Evolutionary conservation across 92 coral and sea anemone genomes (phyloP).

Genomic region (Phenganax subtilis): DNA sequence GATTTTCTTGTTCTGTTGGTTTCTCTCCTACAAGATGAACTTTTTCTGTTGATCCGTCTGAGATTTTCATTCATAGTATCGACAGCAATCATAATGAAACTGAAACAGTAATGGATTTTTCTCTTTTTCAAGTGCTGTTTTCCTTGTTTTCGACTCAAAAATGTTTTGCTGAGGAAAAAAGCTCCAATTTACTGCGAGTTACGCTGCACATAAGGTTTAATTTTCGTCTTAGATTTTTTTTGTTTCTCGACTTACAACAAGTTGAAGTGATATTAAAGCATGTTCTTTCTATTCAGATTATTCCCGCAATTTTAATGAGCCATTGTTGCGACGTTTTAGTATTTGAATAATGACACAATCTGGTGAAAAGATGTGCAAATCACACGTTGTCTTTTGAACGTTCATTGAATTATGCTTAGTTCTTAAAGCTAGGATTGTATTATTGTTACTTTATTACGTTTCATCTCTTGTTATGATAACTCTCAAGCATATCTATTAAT

Average conservation of each 20-base stretch:
- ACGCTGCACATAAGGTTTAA: constrained; percentile 2
- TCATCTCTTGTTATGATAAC: too few relatives aligned
- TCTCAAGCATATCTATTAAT: too few relatives aligned
- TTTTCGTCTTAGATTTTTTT: background rate
- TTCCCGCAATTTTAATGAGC: constrained; percentile 17
- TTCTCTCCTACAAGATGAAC: background rate
- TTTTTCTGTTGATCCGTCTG: background rate
- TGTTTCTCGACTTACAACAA: background rate
- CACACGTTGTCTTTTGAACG: too few relatives aligned
- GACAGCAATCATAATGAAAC: background rate
- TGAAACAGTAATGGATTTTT: background rate
- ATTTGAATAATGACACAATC: background rate
- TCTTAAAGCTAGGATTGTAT: too few relatives aligned
- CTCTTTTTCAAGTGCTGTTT: background rate
- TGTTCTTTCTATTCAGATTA: background rate
- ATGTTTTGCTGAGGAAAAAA: background rate
- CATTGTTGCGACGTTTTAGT: background rate
- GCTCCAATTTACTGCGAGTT: background rate
- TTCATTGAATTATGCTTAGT: too few relatives aligned
- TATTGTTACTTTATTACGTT: too few relatives aligned
- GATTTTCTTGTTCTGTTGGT: background rate
- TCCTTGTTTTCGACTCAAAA: background rate
- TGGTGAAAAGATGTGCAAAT: background rate
- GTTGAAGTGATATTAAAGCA: constrained; percentile 7
- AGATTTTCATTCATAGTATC: background rate